phyloP scores from a whole-genome alignment of 2,888 invertebrate genomes.

The Nomada hirtipes region DNA sequence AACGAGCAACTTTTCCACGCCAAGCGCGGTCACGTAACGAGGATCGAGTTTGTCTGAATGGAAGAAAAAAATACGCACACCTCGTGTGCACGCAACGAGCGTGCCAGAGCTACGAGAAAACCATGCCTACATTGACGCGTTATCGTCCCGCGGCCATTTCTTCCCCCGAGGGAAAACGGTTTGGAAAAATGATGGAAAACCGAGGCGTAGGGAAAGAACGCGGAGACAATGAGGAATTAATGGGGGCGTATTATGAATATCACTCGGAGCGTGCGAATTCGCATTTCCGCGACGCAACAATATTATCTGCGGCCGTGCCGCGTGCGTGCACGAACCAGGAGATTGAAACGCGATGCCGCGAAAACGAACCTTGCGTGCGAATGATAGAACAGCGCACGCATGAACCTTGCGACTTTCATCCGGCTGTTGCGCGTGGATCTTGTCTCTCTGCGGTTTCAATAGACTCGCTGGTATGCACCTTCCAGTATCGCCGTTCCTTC shows the following conservation, averaged over 20 bases:
- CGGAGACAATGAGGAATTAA: slow-evolving; percentile 82
- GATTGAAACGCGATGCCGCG: slow-evolving; percentile 63
- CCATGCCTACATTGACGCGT: slow-evolving; percentile 20
- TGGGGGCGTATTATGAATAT: slow-evolving; percentile 81
- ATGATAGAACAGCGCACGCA: slow-evolving; percentile 49
- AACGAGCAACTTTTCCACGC: not conserved
- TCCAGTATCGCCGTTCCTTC: not conserved
- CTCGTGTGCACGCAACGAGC: not conserved
- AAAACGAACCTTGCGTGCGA: slow-evolving; percentile 67
- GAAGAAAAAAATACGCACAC: not conserved
- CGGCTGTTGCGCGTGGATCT: slow-evolving; percentile 39
- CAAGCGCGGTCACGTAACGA: slow-evolving; percentile 8
- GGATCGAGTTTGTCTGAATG: not conserved
- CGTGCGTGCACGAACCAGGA: slow-evolving; percentile 47
- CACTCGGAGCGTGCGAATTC: slow-evolving; percentile 83
- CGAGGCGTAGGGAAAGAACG: slow-evolving; percentile 28
- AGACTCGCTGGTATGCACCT: slow-evolving; percentile 8
- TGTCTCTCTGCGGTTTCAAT: not conserved
- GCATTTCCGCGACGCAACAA: slow-evolving; percentile 76
- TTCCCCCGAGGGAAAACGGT: not conserved
- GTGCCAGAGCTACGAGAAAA: not conserved
- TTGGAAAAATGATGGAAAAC: slow-evolving; percentile 8
- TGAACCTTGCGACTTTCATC: slow-evolving; percentile 66
- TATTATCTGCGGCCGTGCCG: slow-evolving; percentile 67
- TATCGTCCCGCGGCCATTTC: slow-evolving; percentile 22